Percentiles rank a stretch among this genome's conserved stretches.
phyloP scores from a whole-genome alignment of 2,888 invertebrate genomes.

The Athrips mouffetella region DNA sequence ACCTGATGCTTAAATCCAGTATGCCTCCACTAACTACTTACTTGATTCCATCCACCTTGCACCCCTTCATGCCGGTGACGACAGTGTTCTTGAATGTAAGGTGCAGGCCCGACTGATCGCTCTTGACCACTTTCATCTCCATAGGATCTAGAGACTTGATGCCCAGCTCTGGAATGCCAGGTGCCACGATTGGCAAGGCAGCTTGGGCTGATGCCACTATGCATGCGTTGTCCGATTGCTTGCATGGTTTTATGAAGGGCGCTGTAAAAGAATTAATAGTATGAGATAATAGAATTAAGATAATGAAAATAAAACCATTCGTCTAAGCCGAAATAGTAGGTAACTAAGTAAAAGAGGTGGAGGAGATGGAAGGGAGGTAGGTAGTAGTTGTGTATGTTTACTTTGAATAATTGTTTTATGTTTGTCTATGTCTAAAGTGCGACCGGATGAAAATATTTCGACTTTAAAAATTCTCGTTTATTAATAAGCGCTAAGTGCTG shows the following conservation, averaged over 20 bases:
- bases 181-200: conserved; percentile 45
- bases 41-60: conserved; percentile 51
- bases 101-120: conserved; percentile 47
- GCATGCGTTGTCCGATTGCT: conserved; percentile 45
- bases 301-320: neutral
- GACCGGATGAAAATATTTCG: no score
- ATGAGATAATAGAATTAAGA: neutral
- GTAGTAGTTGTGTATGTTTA: no score
- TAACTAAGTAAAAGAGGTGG: no score
- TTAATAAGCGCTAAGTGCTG: no score
- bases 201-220: conserved; percentile 44
- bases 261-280: no score
- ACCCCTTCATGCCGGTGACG: conserved; percentile 55
- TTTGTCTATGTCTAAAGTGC: no score
- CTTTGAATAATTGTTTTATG: no score
- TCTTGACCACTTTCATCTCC: conserved; percentile 42
- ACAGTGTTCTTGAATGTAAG: conserved; percentile 48
- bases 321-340: neutral
- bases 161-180: conserved; percentile 52
- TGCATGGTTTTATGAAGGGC: conserved; percentile 60
- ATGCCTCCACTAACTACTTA: conserved; percentile 46
- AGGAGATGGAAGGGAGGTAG: no score
- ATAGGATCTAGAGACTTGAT: conserved; percentile 56
- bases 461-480: no score
- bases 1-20: conserved; percentile 17